Conservation (phyloP, 2,888 invertebrate genomes). For the Mongoloraphidia duomilia region DNA sequence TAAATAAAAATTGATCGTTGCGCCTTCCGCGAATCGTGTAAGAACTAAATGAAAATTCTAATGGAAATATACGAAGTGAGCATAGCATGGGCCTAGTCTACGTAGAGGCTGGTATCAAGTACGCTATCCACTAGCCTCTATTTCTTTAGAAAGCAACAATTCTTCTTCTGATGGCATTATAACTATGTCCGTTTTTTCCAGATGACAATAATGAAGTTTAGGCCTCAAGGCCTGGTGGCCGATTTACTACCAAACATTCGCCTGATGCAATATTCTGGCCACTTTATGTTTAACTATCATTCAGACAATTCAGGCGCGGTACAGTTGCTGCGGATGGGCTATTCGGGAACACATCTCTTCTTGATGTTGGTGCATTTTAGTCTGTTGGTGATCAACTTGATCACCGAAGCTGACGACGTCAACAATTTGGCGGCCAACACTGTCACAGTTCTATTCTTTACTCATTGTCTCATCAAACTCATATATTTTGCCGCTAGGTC, state of each 20-base stretch:
- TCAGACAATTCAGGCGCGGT: slow-evolving; percentile 39
- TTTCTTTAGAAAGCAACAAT: no score
- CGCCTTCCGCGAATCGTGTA: no score
- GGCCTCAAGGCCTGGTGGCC: slow-evolving; percentile 58
- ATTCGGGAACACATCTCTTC: slow-evolving; percentile 43
- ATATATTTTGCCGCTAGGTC: slow-evolving; percentile 57
- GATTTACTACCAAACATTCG: slow-evolving; percentile 73
- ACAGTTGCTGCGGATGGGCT: slow-evolving; percentile 41
- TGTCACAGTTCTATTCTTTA: slow-evolving; percentile 67
- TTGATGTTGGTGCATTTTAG: slow-evolving; percentile 46
- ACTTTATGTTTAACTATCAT: slow-evolving; percentile 67
- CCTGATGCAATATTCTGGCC: slow-evolving; percentile 61
- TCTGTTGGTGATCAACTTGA: slow-evolving; percentile 51
- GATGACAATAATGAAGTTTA: slow-evolving; percentile 35
- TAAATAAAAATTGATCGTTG: no score
- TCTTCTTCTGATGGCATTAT: no score
- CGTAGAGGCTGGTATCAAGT: no score
- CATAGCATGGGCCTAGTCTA: no score
- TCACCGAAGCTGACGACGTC: slow-evolving; percentile 57
- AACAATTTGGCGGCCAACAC: slow-evolving; percentile 61
- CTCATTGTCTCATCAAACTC: slow-evolving; percentile 61
- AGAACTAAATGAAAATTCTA: no score
- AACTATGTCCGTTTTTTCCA: slow-evolving; percentile 13
- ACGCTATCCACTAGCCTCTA: no score
- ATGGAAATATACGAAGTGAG: no score